Conservation (phyloP, 2,888 invertebrate species). For the Clistopyga incitator region DNA sequence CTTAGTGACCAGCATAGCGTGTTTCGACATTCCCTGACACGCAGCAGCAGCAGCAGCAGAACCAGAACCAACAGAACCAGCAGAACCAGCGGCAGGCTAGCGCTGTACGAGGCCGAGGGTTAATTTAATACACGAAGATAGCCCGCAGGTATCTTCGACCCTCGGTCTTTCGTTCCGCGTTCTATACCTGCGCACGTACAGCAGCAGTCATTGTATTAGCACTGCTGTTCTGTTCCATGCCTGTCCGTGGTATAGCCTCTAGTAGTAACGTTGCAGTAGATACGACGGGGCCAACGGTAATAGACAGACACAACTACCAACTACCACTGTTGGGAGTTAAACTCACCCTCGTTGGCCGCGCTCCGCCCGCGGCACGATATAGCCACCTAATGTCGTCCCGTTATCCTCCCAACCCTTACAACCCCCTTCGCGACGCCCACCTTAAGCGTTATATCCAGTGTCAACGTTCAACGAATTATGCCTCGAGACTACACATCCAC, state of each 20-base stretch:
- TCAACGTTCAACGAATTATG: constrained; percentile 55
- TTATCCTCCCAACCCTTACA: constrained; percentile 64
- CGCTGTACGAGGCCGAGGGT: constrained; percentile 67
- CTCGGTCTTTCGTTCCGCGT: constrained; percentile 61
- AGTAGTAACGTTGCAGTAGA: constrained; percentile 9
- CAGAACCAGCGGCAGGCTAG: constrained; percentile 28
- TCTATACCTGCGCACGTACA: background rate
- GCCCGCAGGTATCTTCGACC: constrained; percentile 77
- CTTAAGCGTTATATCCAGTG: constrained; percentile 68
- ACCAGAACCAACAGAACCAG: no score
- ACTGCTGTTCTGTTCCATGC: background rate
- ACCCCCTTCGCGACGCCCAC: constrained; percentile 39
- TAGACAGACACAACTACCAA: constrained; percentile 23
- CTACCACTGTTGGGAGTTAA: background rate
- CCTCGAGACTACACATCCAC: constrained; percentile 58
- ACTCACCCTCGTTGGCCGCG: constrained; percentile 11
- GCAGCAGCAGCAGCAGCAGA: constrained; percentile 15
- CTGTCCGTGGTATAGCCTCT: constrained; percentile 1
- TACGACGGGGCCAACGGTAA: background rate
- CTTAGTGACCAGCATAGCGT: constrained; percentile 73
- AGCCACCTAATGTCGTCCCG: constrained; percentile 64
- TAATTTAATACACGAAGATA: constrained; percentile 80
- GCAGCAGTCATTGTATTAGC: constrained; percentile 11
- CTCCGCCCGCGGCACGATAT: constrained; percentile 15
- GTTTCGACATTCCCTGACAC: constrained; percentile 51